Percentiles rank a stretch among this genome's conserved stretches.
These are phyloP conservation scores for Thalassoma bifasciatum DNA, from an alignment of 2,113 vertebrate genomes.

Conservation along the genomic window DNA sequence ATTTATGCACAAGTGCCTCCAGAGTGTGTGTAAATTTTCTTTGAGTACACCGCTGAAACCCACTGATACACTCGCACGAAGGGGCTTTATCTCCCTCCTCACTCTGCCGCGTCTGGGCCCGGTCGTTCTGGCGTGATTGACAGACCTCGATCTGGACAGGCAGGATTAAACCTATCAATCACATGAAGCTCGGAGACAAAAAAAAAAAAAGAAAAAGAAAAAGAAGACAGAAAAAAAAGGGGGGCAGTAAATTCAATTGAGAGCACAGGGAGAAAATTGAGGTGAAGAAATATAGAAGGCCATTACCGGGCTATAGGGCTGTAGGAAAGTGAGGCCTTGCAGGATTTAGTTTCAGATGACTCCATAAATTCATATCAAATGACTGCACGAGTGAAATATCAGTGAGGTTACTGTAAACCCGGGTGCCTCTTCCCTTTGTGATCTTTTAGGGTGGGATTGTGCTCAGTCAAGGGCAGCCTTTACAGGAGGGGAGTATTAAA, in stretches of 20 bases:
- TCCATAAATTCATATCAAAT: constrained; percentile 86
- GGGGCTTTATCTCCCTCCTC: constrained; percentile 74
- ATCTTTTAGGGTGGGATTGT: constrained; percentile 68
- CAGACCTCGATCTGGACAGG: constrained; percentile 80
- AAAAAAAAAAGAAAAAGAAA: constrained; percentile 55
- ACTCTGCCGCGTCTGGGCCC: constrained; percentile 59
- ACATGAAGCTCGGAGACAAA: constrained; percentile 77
- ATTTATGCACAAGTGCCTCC: constrained; percentile 69
- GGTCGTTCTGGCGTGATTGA: constrained; percentile 77
- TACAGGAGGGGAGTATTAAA: constrained; percentile 65
- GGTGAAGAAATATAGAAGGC: constrained; percentile 85
- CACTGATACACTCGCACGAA: constrained; percentile 69
- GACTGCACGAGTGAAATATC: constrained; percentile 79
- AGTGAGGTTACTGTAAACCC: constrained; percentile 77
- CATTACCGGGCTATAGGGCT: constrained; percentile 82
- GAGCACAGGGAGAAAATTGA: constrained; percentile 81
- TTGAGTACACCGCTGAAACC: constrained; percentile 70
- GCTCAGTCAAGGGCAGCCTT: constrained; percentile 76
- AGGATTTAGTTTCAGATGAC: constrained; percentile 81
- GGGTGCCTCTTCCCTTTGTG: constrained; percentile 67
- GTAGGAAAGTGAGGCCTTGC: constrained; percentile 78
- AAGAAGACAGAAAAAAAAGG: constrained; percentile 51
- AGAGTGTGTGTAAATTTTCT: constrained; percentile 73
- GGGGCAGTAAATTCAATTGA: constrained; percentile 84
- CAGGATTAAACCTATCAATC: constrained; percentile 86